Evolutionary conservation across 2,113 vertebrate species (phyloP), one percentile per base, ranked within the genome.

Genomic region (Corapipo altera): DNA sequence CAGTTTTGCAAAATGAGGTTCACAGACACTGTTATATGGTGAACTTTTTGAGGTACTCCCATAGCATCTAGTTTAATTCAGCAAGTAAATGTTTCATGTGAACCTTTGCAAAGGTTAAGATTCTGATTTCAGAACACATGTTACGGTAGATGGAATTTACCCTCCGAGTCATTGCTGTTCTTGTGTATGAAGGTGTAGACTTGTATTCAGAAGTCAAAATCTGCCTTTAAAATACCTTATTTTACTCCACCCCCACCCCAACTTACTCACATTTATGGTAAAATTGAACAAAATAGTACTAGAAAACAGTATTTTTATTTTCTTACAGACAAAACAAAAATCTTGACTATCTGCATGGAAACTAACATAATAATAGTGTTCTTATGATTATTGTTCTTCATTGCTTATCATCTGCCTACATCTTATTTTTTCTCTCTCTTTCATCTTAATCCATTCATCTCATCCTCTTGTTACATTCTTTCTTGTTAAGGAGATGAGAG

Each of bases 61-160:
- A 37, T 52, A 49, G 8, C 7, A 8, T 37, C 54, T 59, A 33
- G 54, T 90, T 87, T 79, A 89, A 85, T 89, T 92, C 32, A 48
- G 15, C 37, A 74, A 37, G 33, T 83, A 85, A 92, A 78, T 57
- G 28, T 76, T 88, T 91, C 43, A 28, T 82, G 27, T 61, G 76
- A 95, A 61, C 65, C 43, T 95, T 88, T 91, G 39, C 24, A 92
- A 90, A 96, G 76, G 33, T 89, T 93, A 81, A 44, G 49, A 54
- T 96, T 93, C 39, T 73, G 91, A 74, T 92, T 97, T 88, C 85
- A 84, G 67, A 89, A 75, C 88, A 57, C 30, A 54, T 70, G 46
- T 75, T 83, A 48, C 8, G 49, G 20, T 80, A 78, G 69, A 71
- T 54, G 62, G 59, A 77, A 80, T 82, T 87, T 92, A 81, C 13